Conservation (phyloP, 2,113 vertebrate species). For the Xiphorhynchus elegans region DNA sequence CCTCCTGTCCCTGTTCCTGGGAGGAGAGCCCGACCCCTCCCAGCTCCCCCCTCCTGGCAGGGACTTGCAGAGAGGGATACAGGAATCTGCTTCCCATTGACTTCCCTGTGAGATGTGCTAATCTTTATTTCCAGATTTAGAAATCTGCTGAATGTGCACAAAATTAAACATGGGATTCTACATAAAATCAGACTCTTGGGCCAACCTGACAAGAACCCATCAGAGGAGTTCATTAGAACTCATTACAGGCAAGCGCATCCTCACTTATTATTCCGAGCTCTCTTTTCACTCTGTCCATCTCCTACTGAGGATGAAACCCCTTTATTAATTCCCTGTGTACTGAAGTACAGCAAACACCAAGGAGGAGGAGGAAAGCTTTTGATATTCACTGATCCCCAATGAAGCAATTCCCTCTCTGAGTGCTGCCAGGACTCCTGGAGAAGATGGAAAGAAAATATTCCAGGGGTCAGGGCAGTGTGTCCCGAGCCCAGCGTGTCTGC, state of each 20-base stretch:
- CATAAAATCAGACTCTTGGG: neutral
- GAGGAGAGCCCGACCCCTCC: neutral
- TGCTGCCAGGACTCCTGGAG: neutral
- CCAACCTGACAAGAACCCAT: neutral
- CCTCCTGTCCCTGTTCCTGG: neutral
- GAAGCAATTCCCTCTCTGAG: neutral
- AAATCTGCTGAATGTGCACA: neutral
- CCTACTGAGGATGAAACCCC: neutral
- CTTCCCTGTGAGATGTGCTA: neutral
- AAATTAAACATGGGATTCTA: neutral
- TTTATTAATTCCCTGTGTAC: neutral
- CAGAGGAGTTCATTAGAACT: neutral
- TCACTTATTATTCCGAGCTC: neutral
- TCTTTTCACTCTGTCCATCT: neutral
- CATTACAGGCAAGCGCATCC: neutral
- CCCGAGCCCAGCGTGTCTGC: neutral
- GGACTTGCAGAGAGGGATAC: rapidly evolving
- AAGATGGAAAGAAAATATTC: constrained; percentile 16
- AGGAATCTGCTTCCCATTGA: neutral
- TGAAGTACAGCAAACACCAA: neutral
- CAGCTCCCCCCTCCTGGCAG: neutral
- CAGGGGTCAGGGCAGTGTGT: neutral
- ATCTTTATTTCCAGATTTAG: neutral
- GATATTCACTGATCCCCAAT: neutral
- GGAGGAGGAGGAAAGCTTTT: neutral